Evolutionary conservation across 1,140 invertebrate genomes (phyloP).

Genomic region (Pomacea maculata): DNA sequence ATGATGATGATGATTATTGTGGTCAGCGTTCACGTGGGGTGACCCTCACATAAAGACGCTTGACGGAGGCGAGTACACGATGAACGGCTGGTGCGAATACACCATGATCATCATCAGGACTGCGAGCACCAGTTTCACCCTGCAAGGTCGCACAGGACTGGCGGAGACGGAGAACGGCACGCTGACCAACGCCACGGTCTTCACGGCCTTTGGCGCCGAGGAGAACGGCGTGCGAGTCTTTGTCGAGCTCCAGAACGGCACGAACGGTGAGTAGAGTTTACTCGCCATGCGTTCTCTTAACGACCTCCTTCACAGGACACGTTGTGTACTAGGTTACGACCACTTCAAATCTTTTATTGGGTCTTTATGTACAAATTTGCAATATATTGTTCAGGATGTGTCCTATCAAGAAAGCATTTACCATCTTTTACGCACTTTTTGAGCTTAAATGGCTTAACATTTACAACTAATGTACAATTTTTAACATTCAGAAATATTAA

Average conservation of each 20-base stretch:
- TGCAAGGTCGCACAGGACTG: slow-evolving; percentile 29
- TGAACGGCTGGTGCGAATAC: slow-evolving; percentile 49
- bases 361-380: not conserved
- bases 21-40: slow-evolving; percentile 40
- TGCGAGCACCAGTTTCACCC: slow-evolving; percentile 20
- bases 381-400: not conserved
- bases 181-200: slow-evolving; percentile 33
- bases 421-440: too few relatives aligned
- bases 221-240: slow-evolving; percentile 19
- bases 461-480: slow-evolving; percentile 29
- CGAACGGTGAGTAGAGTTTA: slow-evolving; percentile 14
- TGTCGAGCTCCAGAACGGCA: slow-evolving; percentile 23
- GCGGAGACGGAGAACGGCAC: slow-evolving; percentile 18
- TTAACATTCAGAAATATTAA: too few relatives aligned
- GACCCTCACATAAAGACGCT: slow-evolving; percentile 58
- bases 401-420: too few relatives aligned
- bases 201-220: slow-evolving; percentile 36
- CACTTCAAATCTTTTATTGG: not conserved
- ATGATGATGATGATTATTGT: too few relatives aligned
- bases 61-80: slow-evolving; percentile 52
- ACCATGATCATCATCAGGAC: slow-evolving; percentile 36
- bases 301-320: too few relatives aligned
- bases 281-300: too few relatives aligned
- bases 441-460: slow-evolving; percentile 22
- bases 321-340: not conserved